phyloP scores from a whole-genome alignment of 2,113 vertebrate genomes.

The Chloropsis cyanopogon region DNA sequence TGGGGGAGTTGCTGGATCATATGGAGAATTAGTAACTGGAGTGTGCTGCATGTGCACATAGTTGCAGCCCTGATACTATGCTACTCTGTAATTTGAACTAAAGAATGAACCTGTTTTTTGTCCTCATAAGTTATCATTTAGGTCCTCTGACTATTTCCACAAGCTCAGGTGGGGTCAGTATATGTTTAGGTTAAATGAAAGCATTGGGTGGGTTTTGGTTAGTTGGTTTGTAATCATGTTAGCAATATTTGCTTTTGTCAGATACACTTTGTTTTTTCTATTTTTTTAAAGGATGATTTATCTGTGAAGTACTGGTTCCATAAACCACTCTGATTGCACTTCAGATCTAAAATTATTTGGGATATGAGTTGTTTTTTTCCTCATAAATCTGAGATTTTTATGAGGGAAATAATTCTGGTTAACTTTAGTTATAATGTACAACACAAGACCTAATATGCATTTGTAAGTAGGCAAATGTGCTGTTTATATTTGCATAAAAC shows the following conservation, averaged over 20 bases:
- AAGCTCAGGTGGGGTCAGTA: background rate
- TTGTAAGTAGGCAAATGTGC: background rate
- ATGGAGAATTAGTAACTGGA: background rate
- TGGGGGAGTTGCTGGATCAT: background rate
- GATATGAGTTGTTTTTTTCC: background rate
- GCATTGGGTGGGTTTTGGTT: background rate
- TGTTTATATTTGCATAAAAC: background rate
- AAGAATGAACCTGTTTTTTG: background rate
- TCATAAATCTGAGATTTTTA: background rate
- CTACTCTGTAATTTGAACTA: background rate
- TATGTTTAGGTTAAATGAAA: background rate
- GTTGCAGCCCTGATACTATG: background rate
- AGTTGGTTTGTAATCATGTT: background rate
- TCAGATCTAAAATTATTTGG: background rate
- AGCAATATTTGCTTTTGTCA: background rate
- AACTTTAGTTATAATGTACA: background rate
- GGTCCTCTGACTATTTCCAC: background rate
- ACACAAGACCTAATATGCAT: background rate
- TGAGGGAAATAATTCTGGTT: background rate
- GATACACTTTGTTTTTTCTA: rapidly evolving
- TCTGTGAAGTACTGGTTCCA: background rate
- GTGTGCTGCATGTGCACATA: background rate
- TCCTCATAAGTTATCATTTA: background rate
- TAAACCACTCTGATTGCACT: background rate
- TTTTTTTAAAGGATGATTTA: background rate